phyloP scores from a whole-genome alignment of 2,113 vertebrate species.

The Saccopteryx bilineata region DNA sequence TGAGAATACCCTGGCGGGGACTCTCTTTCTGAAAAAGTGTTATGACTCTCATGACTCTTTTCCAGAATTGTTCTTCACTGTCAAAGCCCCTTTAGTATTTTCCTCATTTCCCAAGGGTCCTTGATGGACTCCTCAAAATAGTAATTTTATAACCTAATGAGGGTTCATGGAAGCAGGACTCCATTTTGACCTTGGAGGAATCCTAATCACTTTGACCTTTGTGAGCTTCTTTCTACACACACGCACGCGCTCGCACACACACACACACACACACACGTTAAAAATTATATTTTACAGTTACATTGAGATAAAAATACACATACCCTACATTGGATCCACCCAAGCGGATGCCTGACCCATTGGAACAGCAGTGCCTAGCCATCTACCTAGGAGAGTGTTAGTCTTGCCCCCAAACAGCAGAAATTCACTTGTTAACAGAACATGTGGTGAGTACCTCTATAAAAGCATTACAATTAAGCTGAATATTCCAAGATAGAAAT shows the following conservation, averaged over 20 bases:
- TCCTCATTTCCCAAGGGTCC: not conserved
- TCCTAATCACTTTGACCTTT: not conserved
- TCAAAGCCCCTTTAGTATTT: not conserved
- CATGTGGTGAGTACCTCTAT: not conserved
- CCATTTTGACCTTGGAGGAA: not conserved
- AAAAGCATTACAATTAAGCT: not conserved
- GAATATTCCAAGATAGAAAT: not conserved
- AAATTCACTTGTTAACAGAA: not conserved
- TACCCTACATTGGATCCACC: not conserved
- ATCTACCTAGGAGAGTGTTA: not conserved
- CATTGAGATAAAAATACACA: constrained; percentile 4
- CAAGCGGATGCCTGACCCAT: not conserved
- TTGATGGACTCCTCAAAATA: not conserved
- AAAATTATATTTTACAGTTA: not conserved
- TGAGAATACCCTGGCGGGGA: not conserved
- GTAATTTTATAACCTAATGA: not conserved
- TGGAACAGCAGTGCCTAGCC: not conserved
- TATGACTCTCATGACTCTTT: not conserved
- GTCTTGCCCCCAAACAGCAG: not conserved
- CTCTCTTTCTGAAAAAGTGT: constrained; percentile 24
- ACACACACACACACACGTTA: not conserved
- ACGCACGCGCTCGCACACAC: too few species aligned
- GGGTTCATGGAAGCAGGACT: not conserved
- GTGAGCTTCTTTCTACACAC: too few species aligned
- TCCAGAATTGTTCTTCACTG: constrained; percentile 1